Conservation (phyloP, 2,888 invertebrate species). For the Nomada ruficornis region DNA sequence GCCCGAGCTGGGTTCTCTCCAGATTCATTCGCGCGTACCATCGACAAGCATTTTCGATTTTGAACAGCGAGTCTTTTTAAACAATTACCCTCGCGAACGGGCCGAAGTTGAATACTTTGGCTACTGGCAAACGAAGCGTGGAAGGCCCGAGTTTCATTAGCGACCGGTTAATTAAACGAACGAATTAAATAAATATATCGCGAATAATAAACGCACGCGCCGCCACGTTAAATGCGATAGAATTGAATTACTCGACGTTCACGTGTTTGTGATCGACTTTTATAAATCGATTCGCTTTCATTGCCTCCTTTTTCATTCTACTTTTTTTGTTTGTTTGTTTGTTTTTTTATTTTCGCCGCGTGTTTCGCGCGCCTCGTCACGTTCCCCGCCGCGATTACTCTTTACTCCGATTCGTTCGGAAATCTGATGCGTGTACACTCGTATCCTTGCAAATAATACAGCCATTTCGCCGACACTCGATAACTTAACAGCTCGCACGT, state of each 20-base stretch:
- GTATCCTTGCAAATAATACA: constrained; percentile 15
- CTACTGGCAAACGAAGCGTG: neutral
- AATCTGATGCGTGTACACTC: constrained; percentile 8
- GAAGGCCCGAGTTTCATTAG: constrained; percentile 26
- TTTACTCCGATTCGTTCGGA: neutral
- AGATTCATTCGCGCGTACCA: neutral
- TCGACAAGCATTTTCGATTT: constrained; percentile 14
- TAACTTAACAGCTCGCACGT: neutral
- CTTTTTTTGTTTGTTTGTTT: neutral
- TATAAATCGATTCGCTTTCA: constrained; percentile 33
- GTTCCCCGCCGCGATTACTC: constrained; percentile 4
- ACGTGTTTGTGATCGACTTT: constrained; percentile 36
- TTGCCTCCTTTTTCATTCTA: neutral
- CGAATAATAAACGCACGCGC: constrained; percentile 8
- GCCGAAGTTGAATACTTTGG: neutral
- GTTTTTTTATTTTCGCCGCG: neutral
- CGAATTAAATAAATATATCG: constrained; percentile 23
- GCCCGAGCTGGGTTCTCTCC: neutral
- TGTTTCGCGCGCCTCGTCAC: constrained; percentile 4
- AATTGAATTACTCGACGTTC: constrained; percentile 38
- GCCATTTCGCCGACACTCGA: constrained; percentile 2
- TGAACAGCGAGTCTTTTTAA: neutral
- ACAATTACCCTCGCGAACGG: neutral
- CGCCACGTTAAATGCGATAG: constrained; percentile 16
- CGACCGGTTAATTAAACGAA: constrained; percentile 33